These are phyloP conservation scores for Phrynosoma blainvillii DNA, from an alignment of 2,113 vertebrate species.

Conservation along the genomic window DNA sequence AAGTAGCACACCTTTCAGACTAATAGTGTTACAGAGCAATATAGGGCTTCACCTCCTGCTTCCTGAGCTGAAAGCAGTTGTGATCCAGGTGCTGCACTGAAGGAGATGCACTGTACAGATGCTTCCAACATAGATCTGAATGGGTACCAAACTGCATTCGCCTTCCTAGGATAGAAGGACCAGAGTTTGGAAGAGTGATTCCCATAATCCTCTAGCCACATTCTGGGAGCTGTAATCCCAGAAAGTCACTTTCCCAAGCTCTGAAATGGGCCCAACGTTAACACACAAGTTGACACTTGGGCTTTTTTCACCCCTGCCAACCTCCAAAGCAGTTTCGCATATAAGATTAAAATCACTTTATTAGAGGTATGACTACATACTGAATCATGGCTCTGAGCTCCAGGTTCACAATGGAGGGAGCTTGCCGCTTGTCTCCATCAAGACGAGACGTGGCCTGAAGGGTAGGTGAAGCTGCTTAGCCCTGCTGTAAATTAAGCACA, in stretches of 20 bases:
- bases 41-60: not conserved
- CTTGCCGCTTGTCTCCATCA: not conserved
- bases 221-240: too few relatives aligned
- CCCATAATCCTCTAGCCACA: too few relatives aligned
- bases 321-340: not conserved
- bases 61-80: not conserved
- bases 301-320: not conserved
- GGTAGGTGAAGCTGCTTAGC: not conserved
- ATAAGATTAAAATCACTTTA: not conserved
- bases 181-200: not conserved
- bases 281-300: not conserved
- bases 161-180: not conserved
- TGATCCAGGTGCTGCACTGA: not conserved
- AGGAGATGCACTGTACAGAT: not conserved
- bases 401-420: not conserved
- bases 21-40: not conserved
- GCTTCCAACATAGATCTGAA: not conserved
- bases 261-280: too few relatives aligned
- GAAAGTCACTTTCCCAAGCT: too few relatives aligned
- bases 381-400: not conserved
- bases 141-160: not conserved
- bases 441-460: constrained; percentile 4
- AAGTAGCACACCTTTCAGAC: not conserved
- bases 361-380: not conserved
- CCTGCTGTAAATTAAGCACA: constrained; percentile 16